These are phyloP conservation scores for Pachyuromys duprasi DNA, from an alignment of 2,797 vertebrate genomes.

Conservation along the genomic window DNA sequence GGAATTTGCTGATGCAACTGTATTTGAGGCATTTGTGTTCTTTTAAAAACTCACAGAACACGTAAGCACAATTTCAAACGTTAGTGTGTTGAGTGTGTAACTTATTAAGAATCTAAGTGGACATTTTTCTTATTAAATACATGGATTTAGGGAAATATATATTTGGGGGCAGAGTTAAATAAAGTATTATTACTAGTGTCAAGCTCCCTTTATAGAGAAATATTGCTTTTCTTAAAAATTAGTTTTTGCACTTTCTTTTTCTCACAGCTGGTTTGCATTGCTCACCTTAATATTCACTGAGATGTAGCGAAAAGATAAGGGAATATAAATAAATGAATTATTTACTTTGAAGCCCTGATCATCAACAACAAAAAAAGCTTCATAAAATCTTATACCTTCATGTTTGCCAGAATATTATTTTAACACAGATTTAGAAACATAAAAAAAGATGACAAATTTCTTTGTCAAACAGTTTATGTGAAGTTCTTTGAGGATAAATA, in stretches of 20 bases:
- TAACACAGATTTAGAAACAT: neutral
- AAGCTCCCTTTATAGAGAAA: neutral
- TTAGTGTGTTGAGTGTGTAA: neutral
- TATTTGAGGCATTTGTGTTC: neutral
- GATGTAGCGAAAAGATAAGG: neutral
- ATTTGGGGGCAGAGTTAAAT: neutral
- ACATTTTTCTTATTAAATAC: constrained; percentile 26
- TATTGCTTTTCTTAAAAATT: neutral
- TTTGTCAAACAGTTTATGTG: neutral
- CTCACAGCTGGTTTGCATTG: neutral
- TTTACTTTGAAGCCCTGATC: neutral
- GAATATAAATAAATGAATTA: neutral
- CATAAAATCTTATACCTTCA: rapidly evolving
- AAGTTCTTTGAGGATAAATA: neutral
- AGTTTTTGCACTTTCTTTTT: neutral
- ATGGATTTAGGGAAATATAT: neutral
- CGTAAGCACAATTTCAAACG: neutral
- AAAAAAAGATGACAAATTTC: neutral
- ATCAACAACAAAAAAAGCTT: neutral
- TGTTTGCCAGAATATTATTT: neutral
- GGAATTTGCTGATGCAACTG: neutral
- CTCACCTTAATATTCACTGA: neutral
- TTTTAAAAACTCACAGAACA: neutral
- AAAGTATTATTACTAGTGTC: neutral
- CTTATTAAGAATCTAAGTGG: neutral